Evolutionary conservation across 2,113 vertebrate species (phyloP), one percentile per base, ranked within the genome.

Genomic region (Lagopus leucura): DNA sequence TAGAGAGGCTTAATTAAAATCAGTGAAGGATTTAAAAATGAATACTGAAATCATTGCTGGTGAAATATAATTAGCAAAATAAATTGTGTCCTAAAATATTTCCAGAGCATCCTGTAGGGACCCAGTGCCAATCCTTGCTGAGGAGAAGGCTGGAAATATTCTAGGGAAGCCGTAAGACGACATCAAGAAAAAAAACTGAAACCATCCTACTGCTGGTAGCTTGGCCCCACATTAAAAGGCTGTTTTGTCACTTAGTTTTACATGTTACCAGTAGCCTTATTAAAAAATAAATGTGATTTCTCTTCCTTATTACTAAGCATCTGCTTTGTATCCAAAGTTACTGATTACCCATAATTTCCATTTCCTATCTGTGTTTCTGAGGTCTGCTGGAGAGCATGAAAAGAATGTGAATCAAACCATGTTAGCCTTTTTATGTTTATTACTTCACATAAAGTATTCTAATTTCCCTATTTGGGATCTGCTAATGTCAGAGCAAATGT

Each of bases 1-100:
- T 94, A 91, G 4, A 8, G 43, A 80, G 86, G 40, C 81, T 95
- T 96, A 96, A 96, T 95, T 96, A 95, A 94, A 95, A 95, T 88
- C 75, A 95, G 60, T 92, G 87, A 82, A 94, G 91, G 86, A 85
- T 89, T 95, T 93, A 73, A 84, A 93, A 93, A n/a, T 50, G 79
- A 94, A 45, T 28, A 70, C 63, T 90, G 48, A 89, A 96, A 94
- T 92, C 87, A 87, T 48, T 96, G 40, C 54, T 85, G 74, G 20
- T 85, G 89, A 89, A 96, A 92, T 85, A 92, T 81, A 92, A 94
- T 94, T 89, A 94, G 74, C 83, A 88, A 86, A 93, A 66, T 71
- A 95, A 95, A 92, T 90, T 92, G 66, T 40, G 47, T 90, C 52
- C 77, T 90, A 36, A 92, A 94, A 82, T 40, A 43, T 38, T 78